Base-by-base conservation (phyloP, 2,797 vertebrate species). In the Sebastes oblongus region DNA sequence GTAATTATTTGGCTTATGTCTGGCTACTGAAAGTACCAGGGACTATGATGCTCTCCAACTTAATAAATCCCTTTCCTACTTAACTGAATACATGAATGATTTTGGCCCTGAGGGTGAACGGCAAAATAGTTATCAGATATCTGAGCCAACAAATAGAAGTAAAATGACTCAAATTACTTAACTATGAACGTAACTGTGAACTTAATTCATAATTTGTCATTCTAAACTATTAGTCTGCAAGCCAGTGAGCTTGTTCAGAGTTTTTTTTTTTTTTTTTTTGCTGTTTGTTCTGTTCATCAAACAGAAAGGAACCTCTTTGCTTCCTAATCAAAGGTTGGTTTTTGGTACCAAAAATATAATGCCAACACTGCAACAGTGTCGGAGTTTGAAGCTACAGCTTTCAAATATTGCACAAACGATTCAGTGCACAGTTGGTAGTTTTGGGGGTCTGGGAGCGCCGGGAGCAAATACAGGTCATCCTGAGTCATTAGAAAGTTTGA, bases 141-240 rank as follows among this genome's bases (percentile, higher is more conserved):
- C 62, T 66, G 30, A 75, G 56, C 59, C 29, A 69, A 42, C 22
- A 42, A 60, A 67, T 25, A 32, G 3, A 58, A 54, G 6, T 54
- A 27, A 74, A 50, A 74, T 69, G 42, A 32, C 11, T 59, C 11
- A 58, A 58, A 74, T 61, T 50, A 50, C 46, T 50, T 8, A 46
- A 46, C 42, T 46, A 46, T 46, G 16, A 46, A 18, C 6, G 7
- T 42, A 46, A 60, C 61, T 59, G 36, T 50, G 3, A 18, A 62
- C 29, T 62, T 36, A 72, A 59, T 56, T 73, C 36, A 70, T 50
- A 60, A 20, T 78, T 66, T 82, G 66, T 58, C 46, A 34, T 72
- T 60, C 8, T 27, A 71, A 84, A 87, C 12, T 72, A 14, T 5
- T 56, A 39, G 42, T 52, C 56, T 72, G 22, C n/a, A 25, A 80